Evolutionary conservation across 2,888 invertebrate genomes (phyloP), one percentile per base, ranked within the genome.

Genomic region (Falcaria lacertinaria): DNA sequence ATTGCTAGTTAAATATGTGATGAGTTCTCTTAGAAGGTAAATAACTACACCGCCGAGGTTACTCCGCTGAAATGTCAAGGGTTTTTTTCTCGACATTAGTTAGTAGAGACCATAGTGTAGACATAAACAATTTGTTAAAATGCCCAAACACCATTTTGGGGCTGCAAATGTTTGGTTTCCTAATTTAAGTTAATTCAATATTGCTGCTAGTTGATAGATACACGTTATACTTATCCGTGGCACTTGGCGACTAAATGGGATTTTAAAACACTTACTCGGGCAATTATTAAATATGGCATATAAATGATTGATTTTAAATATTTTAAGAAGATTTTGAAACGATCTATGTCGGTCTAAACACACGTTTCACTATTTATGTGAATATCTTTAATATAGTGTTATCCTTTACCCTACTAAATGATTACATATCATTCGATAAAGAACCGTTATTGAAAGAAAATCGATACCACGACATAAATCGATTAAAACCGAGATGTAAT

Each of bases 51-150:
- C 71, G 68, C 42, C 72, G 76, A 82, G 81, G 82, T 63, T 61
- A 66, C 69, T 75, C 63, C 60, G 55, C 63, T 75, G 60, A 83
- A 84, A 86, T 86, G 84, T 85, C 85, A 85, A 80, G 82, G 83
- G 80, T 75, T 79, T 69, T 57, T 66, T 60, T 62, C 52, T 60
- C 36, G 39, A 61, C 69, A 64, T 69, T 70, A 64, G 50, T 51
- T 65, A 42, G 15, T 22, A 34, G 28, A 43, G 5, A 43, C 13
- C 25, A 41, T 15, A 44, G 44, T 45, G 46, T 28, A 7, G 2
- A 14, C 37, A 37, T 7, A 8, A 11, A 28, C 28, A 19, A 19
- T 19, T 19, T 28, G 28, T 28, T 37, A 44, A 46, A 51, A 44
- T 51, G 48, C 34, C 48, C 46, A 34, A 45, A 46, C 39, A 41